phyloP scores from a whole-genome alignment of 2,113 vertebrate genomes.

The Danionella cerebrum region DNA sequence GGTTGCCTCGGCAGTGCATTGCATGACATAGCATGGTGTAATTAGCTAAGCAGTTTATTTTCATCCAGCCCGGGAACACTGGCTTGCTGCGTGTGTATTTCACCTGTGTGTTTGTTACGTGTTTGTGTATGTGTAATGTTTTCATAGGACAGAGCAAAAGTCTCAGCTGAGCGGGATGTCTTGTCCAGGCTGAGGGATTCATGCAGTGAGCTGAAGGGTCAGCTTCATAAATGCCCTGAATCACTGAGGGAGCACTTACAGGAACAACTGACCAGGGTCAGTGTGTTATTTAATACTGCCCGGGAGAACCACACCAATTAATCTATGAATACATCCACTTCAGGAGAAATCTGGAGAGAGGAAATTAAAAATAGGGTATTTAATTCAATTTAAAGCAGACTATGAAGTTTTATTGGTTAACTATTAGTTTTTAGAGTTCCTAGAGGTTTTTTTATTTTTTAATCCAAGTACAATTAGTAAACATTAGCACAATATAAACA shows the following conservation, averaged over 20 bases:
- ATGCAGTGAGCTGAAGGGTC: constrained; percentile 90
- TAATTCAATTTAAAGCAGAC: too few relatives aligned
- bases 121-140: constrained; percentile 49
- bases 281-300: constrained; percentile 50
- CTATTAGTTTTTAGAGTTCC: too few relatives aligned
- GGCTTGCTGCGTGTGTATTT: constrained; percentile 29
- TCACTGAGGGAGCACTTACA: constrained; percentile 92
- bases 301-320: not conserved
- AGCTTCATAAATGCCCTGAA: constrained; percentile 95
- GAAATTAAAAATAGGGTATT: not conserved
- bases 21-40: constrained; percentile 53
- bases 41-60: constrained; percentile 60
- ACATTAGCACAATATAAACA: too few relatives aligned
- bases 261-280: constrained; percentile 96
- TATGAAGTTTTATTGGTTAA: too few relatives aligned
- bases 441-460: too few relatives aligned
- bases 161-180: constrained; percentile 86
- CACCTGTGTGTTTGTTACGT: constrained; percentile 27
- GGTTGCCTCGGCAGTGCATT: constrained; percentile 15
- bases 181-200: constrained; percentile 85
- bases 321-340: not conserved
- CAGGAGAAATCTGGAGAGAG: not conserved
- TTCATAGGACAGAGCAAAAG: constrained; percentile 92
- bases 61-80: constrained; percentile 36
- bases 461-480: too few relatives aligned